Evolutionary conservation across 2,113 vertebrate genomes (phyloP).

Genomic region (Tichodroma muraria): DNA sequence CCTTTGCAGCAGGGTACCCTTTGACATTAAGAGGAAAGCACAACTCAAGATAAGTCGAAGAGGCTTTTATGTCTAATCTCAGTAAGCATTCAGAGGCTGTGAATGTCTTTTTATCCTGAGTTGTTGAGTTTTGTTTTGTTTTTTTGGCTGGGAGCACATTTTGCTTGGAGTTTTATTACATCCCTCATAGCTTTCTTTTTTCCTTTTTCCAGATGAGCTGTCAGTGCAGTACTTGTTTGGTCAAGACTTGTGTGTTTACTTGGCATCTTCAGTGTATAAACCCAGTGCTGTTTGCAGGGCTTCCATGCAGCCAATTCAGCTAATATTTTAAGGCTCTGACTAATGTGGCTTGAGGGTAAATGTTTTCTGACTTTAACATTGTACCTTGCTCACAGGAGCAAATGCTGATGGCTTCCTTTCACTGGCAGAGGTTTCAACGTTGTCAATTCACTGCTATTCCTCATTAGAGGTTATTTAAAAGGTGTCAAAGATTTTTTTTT

Average conservation of each 20-base stretch:
- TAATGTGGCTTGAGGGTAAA: not conserved
- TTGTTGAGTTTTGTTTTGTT: conserved; percentile 6
- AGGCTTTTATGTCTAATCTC: conserved; percentile 54
- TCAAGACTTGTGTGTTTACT: conserved; percentile 33
- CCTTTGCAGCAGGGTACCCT: not conserved
- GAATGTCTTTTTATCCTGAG: conserved; percentile 28
- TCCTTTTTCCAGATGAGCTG: not conserved
- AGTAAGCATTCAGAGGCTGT: conserved; percentile 25
- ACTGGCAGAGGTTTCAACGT: not conserved
- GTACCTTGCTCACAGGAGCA: not conserved
- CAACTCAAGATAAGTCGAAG: conserved; percentile 1
- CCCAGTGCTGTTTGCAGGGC: not conserved
- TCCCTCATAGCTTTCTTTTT: not conserved
- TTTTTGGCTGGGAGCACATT: conserved; percentile 8
- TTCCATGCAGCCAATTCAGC: not conserved
- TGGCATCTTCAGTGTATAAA: conserved; percentile 29
- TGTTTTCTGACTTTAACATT: not conserved
- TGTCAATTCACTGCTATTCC: not conserved
- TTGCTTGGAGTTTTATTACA: conserved; percentile 6
- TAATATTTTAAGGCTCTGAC: not conserved
- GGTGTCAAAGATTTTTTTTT: not conserved
- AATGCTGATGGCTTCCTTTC: not conserved
- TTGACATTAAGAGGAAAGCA: conserved; percentile 35
- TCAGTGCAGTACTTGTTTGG: conserved; percentile 37
- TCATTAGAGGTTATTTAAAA: not conserved